Evolutionary conservation across 2,113 vertebrate species (phyloP).

Genomic region (Eidolon helvum): DNA sequence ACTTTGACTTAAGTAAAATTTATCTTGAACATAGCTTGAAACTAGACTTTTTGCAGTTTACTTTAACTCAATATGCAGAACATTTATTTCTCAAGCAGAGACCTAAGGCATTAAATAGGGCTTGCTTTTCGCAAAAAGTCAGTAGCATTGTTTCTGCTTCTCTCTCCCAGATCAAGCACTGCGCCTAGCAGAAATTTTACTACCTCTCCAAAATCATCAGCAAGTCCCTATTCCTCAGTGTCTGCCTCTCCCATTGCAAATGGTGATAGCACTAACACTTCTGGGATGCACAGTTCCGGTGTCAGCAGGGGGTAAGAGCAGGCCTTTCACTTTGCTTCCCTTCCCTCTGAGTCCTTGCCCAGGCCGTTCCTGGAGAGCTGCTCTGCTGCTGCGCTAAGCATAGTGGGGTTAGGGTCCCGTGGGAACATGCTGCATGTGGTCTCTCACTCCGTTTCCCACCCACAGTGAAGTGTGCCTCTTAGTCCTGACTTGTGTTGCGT

Average conservation of each 20-base stretch:
- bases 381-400: background rate
- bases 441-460: background rate
- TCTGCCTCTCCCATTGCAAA: slow-evolving; percentile 93
- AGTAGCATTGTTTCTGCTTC: slow-evolving; percentile 78
- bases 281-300: slow-evolving; percentile 91
- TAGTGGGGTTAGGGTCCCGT: background rate
- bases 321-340: slow-evolving; percentile 68
- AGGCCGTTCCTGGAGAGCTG: background rate
- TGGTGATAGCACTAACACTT: slow-evolving; percentile 92
- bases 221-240: slow-evolving; percentile 90
- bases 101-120: background rate
- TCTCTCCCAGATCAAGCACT: slow-evolving; percentile 91
- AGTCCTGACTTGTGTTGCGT: background rate
- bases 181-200: slow-evolving; percentile 94
- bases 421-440: background rate
- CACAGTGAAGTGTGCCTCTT: background rate
- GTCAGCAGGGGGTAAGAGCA: slow-evolving; percentile 89
- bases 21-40: background rate
- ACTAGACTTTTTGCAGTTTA: background rate
- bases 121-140: slow-evolving; percentile 55
- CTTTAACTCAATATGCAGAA: background rate
- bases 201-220: slow-evolving; percentile 94
- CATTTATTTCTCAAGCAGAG: slow-evolving; percentile 25
- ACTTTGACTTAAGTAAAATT: background rate
- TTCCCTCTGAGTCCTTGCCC: background rate